phyloP scores from a whole-genome alignment of 2,113 vertebrate genomes.

The Crotalus helleri region DNA sequence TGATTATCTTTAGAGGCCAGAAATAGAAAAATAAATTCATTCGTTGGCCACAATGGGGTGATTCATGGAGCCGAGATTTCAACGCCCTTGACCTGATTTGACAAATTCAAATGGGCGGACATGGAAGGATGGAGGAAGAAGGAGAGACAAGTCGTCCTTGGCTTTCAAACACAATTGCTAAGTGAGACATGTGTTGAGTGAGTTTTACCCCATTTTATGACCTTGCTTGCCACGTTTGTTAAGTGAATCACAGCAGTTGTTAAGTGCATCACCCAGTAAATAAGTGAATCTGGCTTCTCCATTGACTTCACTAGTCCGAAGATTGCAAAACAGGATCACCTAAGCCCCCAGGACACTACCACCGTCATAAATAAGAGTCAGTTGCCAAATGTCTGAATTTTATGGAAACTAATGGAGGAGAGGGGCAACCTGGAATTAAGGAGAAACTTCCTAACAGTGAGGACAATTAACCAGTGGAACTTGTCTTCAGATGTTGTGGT shows the following conservation, averaged over 20 bases:
- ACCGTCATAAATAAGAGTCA: not conserved
- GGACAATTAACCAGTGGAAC: no score
- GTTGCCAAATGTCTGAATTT: not conserved
- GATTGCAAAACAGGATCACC: not conserved
- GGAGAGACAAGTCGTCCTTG: not conserved
- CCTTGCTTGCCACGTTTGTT: not conserved
- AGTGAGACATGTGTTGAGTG: not conserved
- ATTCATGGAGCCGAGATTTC: constrained; percentile 21
- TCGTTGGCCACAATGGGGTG: constrained; percentile 24
- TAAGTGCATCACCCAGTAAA: not conserved
- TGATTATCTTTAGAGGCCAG: constrained; percentile 8
- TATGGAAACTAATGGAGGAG: no score
- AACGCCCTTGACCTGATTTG: not conserved
- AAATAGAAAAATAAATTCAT: constrained; percentile 28
- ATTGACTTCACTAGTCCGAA: not conserved
- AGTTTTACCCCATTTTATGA: not conserved
- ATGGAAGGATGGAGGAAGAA: not conserved
- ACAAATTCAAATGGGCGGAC: not conserved
- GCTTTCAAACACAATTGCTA: not conserved
- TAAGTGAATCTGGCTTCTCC: no score
- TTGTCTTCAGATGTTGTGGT: no score
- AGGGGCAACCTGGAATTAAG: no score
- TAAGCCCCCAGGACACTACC: not conserved
- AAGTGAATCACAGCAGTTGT: no score
- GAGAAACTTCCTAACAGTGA: no score